A percentile compares a stretch with the other conserved stretches of the same genome.
Conservation (phyloP, 2,113 vertebrate genomes). For the Struthio camelus region DNA sequence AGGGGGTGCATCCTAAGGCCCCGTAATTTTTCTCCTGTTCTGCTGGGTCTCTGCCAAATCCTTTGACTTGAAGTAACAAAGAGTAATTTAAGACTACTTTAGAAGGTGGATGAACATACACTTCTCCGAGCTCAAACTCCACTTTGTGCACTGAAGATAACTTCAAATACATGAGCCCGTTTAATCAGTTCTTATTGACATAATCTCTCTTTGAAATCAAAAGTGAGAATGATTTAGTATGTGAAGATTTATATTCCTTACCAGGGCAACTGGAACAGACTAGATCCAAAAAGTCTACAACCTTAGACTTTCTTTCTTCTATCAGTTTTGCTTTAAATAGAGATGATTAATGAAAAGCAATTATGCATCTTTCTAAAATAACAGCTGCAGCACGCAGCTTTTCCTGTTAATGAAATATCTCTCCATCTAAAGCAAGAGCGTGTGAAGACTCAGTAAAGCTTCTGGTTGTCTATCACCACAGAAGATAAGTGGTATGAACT, state of each 20-base stretch:
- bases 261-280: slow-evolving; percentile 28
- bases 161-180: background rate
- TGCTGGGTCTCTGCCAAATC: background rate
- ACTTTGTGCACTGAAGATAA: background rate
- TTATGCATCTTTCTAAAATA: background rate
- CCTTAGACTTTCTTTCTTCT: slow-evolving; percentile 21
- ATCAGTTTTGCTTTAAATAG: slow-evolving; percentile 18
- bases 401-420: background rate
- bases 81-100: background rate
- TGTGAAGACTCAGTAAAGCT: background rate
- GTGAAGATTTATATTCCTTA: background rate
- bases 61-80: background rate
- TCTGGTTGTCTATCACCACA: background rate
- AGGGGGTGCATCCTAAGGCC: background rate
- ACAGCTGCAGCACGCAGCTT: background rate
- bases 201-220: background rate
- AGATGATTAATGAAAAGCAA: background rate
- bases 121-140: background rate
- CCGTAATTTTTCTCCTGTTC: background rate
- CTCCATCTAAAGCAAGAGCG: background rate
- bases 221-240: background rate
- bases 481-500: background rate
- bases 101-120: background rate
- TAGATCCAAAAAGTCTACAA: slow-evolving; percentile 50
- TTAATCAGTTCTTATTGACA: background rate